phyloP scores from a whole-genome alignment of 2,888 invertebrate species.

The Muschampia staudingeri region DNA sequence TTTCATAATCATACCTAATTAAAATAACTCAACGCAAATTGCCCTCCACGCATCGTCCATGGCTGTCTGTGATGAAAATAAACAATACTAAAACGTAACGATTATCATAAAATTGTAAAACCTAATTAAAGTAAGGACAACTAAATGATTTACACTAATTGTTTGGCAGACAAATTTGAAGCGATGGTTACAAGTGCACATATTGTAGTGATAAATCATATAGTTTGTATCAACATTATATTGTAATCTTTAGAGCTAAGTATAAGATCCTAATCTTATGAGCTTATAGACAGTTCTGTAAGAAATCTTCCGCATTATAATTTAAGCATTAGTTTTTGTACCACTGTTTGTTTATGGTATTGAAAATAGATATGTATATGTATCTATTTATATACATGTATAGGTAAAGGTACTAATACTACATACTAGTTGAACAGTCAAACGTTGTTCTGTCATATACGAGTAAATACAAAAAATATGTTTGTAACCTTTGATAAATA shows the following conservation, averaged over 20 bases:
- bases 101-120: slow-evolving; percentile 17
- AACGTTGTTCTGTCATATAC: no score
- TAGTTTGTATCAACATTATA: background rate
- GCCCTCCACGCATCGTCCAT: background rate
- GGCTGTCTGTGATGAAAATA: background rate
- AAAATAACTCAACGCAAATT: no score
- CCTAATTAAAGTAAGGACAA: slow-evolving; percentile 5
- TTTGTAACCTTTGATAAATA: no score
- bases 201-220: slow-evolving; percentile 37
- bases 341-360: no score
- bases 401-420: no score
- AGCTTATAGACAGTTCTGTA: background rate
- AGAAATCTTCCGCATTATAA: background rate
- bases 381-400: no score
- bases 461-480: no score
- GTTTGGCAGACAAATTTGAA: slow-evolving; percentile 41
- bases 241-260: background rate
- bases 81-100: background rate
- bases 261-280: background rate
- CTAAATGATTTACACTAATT: slow-evolving; percentile 40
- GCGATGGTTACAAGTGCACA: background rate
- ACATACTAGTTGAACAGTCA: no score
- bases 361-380: no score
- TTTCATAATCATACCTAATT: no score
- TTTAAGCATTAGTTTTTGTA: no score